A percentile compares a stretch with the other conserved stretches of the same genome.
Conservation (phyloP, 2,113 vertebrate genomes). For the Atractosteus spatula region DNA sequence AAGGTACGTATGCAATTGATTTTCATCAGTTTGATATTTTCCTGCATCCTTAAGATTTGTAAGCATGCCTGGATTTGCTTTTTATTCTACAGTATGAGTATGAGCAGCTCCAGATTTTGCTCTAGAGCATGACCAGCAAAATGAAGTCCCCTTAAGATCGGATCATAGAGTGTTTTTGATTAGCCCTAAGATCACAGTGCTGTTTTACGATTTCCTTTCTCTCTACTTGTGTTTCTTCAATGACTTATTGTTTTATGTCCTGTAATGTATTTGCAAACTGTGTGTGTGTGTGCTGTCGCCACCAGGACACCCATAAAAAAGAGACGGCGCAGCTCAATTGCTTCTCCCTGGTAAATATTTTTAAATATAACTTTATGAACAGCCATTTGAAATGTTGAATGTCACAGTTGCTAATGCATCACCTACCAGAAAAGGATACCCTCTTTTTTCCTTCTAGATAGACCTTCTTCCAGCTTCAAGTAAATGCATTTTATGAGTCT, state of each 20-base stretch:
- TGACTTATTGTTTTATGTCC: slow-evolving; percentile 23
- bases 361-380: slow-evolving; percentile 29
- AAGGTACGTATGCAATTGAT: slow-evolving; percentile 61
- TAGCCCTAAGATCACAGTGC: background rate
- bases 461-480: background rate
- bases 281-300: slow-evolving; percentile 25
- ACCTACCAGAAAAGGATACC: background rate
- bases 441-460: background rate
- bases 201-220: slow-evolving; percentile 2
- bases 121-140: background rate
- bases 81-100: background rate
- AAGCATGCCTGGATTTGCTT: background rate
- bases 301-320: slow-evolving; percentile 42
- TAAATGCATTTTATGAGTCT: too few species aligned
- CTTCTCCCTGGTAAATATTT: slow-evolving; percentile 44
- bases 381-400: slow-evolving; percentile 5
- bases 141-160: background rate
- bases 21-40: background rate
- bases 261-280: slow-evolving; percentile 5
- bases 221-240: slow-evolving; percentile 14
- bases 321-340: slow-evolving; percentile 39
- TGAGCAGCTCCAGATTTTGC: background rate
- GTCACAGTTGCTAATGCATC: slow-evolving; percentile 12
- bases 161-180: background rate
- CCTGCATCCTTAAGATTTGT: background rate